Evolutionary conservation across 2,797 vertebrate genomes (phyloP).

Genomic region (Carcharodon carcharias): DNA sequence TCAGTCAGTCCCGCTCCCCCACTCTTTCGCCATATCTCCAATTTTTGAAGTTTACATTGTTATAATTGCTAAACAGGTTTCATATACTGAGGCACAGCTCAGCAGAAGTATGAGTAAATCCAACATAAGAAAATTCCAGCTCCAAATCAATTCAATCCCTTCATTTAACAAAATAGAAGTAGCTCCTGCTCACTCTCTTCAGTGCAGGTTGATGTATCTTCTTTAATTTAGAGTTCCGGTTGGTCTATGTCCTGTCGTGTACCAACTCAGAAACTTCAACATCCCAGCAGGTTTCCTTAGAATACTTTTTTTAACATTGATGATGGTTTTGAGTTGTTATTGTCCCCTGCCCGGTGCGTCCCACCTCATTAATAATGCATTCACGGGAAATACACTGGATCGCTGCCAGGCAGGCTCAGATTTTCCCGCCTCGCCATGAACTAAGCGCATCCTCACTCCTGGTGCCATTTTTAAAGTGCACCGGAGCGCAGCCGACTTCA

Average conservation of each 20-base stretch:
- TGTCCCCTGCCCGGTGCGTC: too few relatives aligned
- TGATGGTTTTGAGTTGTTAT: background rate
- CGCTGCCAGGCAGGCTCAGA: too few relatives aligned
- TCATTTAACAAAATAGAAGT: background rate
- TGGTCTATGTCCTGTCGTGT: background rate
- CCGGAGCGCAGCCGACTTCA: too few relatives aligned
- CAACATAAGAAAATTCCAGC: background rate
- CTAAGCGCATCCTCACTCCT: too few relatives aligned
- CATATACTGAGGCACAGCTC: background rate
- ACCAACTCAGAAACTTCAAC: background rate
- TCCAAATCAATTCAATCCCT: background rate
- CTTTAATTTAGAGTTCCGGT: background rate
- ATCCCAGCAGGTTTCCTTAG: background rate
- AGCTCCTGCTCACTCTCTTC: background rate
- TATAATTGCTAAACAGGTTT: background rate
- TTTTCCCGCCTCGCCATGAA: too few relatives aligned
- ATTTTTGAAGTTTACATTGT: too few relatives aligned
- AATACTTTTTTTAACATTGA: background rate
- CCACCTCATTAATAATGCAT: too few relatives aligned
- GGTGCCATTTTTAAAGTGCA: too few relatives aligned
- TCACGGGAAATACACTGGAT: too few relatives aligned
- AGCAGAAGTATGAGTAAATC: background rate
- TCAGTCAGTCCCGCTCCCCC: background rate
- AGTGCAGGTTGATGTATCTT: background rate
- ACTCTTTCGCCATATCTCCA: background rate